phyloP scores from a whole-genome alignment of 2,888 invertebrate genomes.

The Unio delphinus region DNA sequence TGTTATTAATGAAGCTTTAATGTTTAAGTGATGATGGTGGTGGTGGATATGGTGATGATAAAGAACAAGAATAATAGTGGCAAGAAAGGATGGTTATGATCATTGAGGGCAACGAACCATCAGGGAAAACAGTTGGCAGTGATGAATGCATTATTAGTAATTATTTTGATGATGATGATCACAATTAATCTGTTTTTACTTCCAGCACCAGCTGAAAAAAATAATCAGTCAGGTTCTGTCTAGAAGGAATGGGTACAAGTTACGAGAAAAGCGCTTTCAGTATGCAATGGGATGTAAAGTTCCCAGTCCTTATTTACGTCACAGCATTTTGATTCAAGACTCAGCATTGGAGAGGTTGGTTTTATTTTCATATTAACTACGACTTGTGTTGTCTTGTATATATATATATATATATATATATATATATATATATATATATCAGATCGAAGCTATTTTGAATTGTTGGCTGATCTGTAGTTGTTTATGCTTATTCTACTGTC shows the following conservation, averaged over 20 bases:
- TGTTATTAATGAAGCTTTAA: no score
- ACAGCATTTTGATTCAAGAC: slow-evolving; percentile 75
- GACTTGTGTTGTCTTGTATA: neutral
- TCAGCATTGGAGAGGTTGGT: slow-evolving; percentile 70
- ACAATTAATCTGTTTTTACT: slow-evolving; percentile 17
- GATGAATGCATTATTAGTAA: no score
- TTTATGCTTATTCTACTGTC: no score
- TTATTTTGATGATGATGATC: no score
- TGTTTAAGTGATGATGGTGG: no score
- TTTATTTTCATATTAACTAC: neutral
- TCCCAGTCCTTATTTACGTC: slow-evolving; percentile 86
- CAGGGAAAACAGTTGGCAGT: no score
- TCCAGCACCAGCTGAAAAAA: slow-evolving; percentile 84
- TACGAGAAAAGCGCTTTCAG: slow-evolving; percentile 82
- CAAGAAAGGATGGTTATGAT: no score
- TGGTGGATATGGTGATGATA: no score
- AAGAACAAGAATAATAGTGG: no score
- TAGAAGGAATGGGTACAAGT: slow-evolving; percentile 86
- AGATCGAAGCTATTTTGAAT: neutral
- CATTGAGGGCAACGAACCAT: no score
- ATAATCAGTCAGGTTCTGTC: slow-evolving; percentile 84
- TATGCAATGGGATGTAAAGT: slow-evolving; percentile 85
- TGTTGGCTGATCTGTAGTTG: no score
- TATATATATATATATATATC: neutral
- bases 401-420: neutral